These are phyloP conservation scores for Ariolimax columbianus DNA, from an alignment of 2,888 invertebrate species.

Conservation along the genomic window DNA sequence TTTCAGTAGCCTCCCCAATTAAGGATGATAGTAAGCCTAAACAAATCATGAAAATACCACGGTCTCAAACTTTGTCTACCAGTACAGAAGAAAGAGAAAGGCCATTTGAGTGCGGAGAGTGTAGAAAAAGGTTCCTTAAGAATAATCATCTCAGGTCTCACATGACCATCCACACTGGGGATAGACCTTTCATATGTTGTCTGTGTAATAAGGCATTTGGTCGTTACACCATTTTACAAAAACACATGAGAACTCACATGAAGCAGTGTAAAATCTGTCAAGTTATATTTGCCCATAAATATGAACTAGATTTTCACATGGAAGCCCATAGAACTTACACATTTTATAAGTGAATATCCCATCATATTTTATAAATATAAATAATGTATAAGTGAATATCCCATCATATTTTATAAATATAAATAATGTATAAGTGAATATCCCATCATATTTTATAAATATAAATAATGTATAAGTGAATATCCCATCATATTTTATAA, in stretches of 20 bases:
- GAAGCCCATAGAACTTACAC: conserved; percentile 33
- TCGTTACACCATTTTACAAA: conserved; percentile 30
- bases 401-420: too few relatives aligned
- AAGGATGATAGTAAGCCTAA: not conserved
- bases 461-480: too few relatives aligned
- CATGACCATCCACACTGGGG: conserved; percentile 44
- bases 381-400: too few relatives aligned
- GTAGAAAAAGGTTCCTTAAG: conserved; percentile 48
- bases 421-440: too few relatives aligned
- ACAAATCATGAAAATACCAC: conserved; percentile 27
- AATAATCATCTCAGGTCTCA: conserved; percentile 48
- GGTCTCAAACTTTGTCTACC: not conserved
- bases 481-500: too few relatives aligned
- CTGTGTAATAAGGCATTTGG: conserved; percentile 45
- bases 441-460: too few relatives aligned
- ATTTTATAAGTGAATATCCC: not conserved
- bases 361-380: too few relatives aligned
- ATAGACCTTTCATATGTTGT: conserved; percentile 31
- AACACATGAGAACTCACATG: conserved; percentile 44
- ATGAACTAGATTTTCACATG: conserved; percentile 42
- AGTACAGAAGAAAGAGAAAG: conserved; percentile 9
- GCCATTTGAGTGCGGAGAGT: conserved; percentile 47
- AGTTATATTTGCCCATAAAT: conserved; percentile 30
- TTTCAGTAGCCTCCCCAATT: conserved; percentile 26
- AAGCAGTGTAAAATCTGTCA: conserved; percentile 47